Base-by-base conservation (phyloP, 2,797 vertebrate genomes). In the Falco concolor region DNA sequence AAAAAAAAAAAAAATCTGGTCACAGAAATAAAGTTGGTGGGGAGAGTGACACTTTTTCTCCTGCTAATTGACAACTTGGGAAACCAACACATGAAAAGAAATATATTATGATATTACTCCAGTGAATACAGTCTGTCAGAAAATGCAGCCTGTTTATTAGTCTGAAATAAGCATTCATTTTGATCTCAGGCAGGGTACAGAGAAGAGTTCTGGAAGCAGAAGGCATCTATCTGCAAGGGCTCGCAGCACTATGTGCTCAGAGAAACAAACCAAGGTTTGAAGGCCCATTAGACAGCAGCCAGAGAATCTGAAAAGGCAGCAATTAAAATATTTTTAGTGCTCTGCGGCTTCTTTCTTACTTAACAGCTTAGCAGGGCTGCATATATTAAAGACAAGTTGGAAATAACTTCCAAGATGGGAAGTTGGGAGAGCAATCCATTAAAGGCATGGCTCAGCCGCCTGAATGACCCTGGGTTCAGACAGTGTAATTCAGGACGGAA, bases 41-140 rank as follows among this genome's bases (percentile, higher is more conserved):
- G 5, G n/a, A 85, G 77, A 95, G 74, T 67, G 78, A 93, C 88
- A 90, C 56, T 69, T 94, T 91, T 76, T 93, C 59, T 77, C 91
- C 63, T 19, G 42, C 69, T 97, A 97, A 98, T 88, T 97, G 97
- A 96, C 95, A 96, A 92, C 75, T 13, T 23, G 36, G 70, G 88
- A 60, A 96, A 94, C 80, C 94, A 97, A 95, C 82, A 32, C 80
- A 95, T 70, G 18, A 57, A 45, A 94, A 75, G 36, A 89, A 94
- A 61, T 34, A 13, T 18, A 40, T 90, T 93, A 70, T 30, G 57
- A 40, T 87, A 79, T 40, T 95, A 52, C 91, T 93, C 38, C 15
- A 61, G 75, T 25, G 83, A 74, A 92, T 34, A 67, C 7, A 53
- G 57, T 19, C 79, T 97, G 86, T 83, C 95, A 97, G 86, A 30